Conservation (phyloP, 2,113 vertebrate genomes). For the Oxygymnocypris stewartii region DNA sequence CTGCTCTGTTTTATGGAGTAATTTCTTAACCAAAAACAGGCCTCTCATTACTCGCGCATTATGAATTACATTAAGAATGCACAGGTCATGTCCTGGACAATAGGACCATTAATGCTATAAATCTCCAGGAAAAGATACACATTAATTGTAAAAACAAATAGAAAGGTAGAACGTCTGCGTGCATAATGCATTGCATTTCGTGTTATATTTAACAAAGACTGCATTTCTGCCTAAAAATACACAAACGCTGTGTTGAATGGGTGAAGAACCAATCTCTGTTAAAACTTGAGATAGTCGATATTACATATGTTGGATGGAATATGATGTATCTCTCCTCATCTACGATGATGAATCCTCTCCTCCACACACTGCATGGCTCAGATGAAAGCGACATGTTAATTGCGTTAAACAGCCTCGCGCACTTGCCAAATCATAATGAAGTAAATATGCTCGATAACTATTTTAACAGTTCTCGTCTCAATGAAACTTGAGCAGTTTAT, state of each 20-base stretch:
- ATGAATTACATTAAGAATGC: slow-evolving; percentile 66
- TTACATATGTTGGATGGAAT: background rate
- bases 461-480: slow-evolving; percentile 55
- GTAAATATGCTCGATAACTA: slow-evolving; percentile 53
- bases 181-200: background rate
- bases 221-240: background rate
- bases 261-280: background rate
- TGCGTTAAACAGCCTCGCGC: slow-evolving; percentile 25
- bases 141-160: slow-evolving; percentile 1
- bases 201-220: background rate
- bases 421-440: slow-evolving; percentile 48
- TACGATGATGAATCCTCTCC: slow-evolving; percentile 34
- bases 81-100: slow-evolving; percentile 58
- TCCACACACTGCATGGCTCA: background rate
- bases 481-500: slow-evolving; percentile 55
- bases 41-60: slow-evolving; percentile 66
- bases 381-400: slow-evolving; percentile 37
- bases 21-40: slow-evolving; percentile 77
- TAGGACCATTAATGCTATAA: slow-evolving; percentile 35
- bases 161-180: background rate
- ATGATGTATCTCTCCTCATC: background rate
- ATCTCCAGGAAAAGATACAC: background rate
- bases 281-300: background rate
- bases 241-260: background rate
- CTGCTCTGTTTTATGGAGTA: slow-evolving; percentile 69